Evolutionary conservation across 1,140 invertebrate genomes (phyloP).

Genomic region (Cryptotermes secundus): DNA sequence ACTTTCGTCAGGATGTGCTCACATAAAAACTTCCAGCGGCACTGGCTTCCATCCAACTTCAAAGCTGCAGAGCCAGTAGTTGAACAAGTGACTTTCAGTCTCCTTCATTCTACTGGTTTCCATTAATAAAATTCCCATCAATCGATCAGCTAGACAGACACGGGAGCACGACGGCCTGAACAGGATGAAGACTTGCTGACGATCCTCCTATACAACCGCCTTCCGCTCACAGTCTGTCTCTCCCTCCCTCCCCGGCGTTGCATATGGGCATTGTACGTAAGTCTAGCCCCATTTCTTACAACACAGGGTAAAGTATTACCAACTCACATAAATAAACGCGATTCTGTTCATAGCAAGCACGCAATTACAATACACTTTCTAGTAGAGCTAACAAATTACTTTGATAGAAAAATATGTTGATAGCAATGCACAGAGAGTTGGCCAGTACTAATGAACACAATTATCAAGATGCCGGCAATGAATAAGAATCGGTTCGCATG

Average conservation of each 20-base stretch:
- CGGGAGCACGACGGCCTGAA: background rate
- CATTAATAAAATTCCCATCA: constrained; percentile 20
- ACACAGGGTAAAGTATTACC: background rate
- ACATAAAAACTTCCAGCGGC: background rate
- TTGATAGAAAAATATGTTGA: background rate
- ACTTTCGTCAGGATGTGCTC: constrained; percentile 8
- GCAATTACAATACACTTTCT: background rate
- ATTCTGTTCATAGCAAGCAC: background rate
- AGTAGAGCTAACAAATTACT: background rate
- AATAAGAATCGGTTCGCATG: too few species aligned
- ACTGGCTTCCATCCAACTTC: background rate
- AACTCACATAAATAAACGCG: background rate
- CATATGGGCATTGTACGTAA: background rate
- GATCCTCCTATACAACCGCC: background rate
- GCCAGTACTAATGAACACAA: too few species aligned
- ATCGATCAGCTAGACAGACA: background rate
- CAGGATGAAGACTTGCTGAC: background rate
- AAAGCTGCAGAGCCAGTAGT: background rate
- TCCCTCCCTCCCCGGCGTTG: too few species aligned
- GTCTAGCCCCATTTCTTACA: background rate
- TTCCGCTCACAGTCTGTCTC: too few species aligned
- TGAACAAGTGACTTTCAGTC: background rate
- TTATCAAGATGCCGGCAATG: too few species aligned
- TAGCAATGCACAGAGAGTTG: too few species aligned
- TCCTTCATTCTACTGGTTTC: background rate